phyloP scores from a whole-genome alignment of 2,888 invertebrate genomes.

The Subacronicta megacephala region DNA sequence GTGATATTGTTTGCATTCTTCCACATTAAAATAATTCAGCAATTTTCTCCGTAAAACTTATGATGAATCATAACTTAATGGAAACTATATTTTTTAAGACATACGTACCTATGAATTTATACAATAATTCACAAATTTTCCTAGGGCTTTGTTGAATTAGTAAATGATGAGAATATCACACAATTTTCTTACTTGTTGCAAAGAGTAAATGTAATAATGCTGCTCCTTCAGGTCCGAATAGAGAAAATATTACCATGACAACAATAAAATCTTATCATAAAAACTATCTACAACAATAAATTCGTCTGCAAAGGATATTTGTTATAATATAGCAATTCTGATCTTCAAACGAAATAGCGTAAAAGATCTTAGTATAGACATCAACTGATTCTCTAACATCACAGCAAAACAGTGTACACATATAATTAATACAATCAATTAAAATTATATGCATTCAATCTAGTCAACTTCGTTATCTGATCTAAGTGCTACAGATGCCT shows the following conservation, averaged over 20 bases:
- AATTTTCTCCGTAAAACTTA: constrained; percentile 32
- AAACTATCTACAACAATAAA: no score
- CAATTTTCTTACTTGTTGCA: no score
- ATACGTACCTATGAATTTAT: no score
- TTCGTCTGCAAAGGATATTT: no score
- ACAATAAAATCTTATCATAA: no score
- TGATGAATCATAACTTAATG: constrained; percentile 26
- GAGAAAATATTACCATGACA: no score
- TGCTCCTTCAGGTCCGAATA: no score
- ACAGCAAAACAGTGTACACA: constrained; percentile 25
- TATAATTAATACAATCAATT: constrained; percentile 47
- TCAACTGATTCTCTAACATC: constrained; percentile 14
- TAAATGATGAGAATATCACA: no score
- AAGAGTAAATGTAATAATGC: no score
- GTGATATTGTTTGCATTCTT: constrained; percentile 63
- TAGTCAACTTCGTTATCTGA: constrained; percentile 50
- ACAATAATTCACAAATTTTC: not conserved
- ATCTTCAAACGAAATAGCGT: not conserved
- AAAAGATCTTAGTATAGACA: constrained; percentile 1
- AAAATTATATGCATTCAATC: constrained; percentile 54
- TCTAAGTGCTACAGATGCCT: constrained; percentile 37
- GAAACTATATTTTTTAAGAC: no score
- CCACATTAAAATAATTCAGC: constrained; percentile 41
- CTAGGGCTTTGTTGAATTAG: not conserved
- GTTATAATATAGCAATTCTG: no score